A percentile compares a stretch with the other conserved stretches of the same genome.
These are phyloP conservation scores for Synanthedon formicaeformis DNA, from an alignment of 2,888 invertebrate species.

Conservation along the genomic window DNA sequence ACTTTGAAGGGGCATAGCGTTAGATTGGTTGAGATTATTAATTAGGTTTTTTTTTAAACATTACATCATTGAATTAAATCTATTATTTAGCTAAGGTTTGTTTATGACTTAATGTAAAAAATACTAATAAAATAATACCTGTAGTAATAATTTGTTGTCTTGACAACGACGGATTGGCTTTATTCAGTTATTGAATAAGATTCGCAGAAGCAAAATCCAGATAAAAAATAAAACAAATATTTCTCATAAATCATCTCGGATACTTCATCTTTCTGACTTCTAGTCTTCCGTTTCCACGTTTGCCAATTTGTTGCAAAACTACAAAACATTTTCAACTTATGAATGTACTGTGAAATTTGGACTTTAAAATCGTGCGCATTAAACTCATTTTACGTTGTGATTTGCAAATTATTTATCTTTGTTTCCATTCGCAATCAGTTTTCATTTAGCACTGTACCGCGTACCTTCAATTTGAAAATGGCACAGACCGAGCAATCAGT, in stretches of 20 bases:
- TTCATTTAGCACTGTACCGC: slow-evolving; percentile 12
- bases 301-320: neutral
- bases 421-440: neutral
- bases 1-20: too few species aligned
- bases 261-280: neutral
- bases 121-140: too few species aligned
- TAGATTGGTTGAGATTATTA: neutral
- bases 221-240: neutral
- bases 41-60: neutral
- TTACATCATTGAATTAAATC: neutral
- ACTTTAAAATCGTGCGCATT: neutral
- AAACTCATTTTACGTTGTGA: neutral
- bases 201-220: neutral
- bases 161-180: neutral
- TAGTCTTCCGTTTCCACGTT: neutral
- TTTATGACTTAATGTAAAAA: too few species aligned
- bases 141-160: neutral
- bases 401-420: neutral
- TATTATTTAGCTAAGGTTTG: neutral
- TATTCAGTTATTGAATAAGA: neutral
- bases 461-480: slow-evolving; percentile 35
- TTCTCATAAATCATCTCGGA: neutral
- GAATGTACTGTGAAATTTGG: neutral
- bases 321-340: neutral
- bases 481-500: slow-evolving; percentile 30